Percentiles rank a stretch among this genome's conserved stretches.
phyloP scores from a whole-genome alignment of 2,797 vertebrate species.

The Tadarida brasiliensis region DNA sequence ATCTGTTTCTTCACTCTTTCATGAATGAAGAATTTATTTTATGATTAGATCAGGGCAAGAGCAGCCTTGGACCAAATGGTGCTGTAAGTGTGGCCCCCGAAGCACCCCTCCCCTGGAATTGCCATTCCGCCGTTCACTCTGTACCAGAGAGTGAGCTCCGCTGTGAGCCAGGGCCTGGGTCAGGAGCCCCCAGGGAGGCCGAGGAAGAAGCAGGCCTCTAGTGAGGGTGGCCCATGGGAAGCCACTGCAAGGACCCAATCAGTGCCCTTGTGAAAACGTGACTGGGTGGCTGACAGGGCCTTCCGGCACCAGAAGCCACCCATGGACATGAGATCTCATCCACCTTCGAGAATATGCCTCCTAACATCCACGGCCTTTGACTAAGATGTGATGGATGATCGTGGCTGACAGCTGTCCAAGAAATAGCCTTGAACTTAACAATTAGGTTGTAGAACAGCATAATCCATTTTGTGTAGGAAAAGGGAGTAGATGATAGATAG shows the following conservation, averaged over 20 bases:
- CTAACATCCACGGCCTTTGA: not conserved
- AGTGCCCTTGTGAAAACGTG: not conserved
- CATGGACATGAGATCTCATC: not conserved
- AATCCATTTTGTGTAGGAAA: not conserved
- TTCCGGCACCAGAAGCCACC: not conserved
- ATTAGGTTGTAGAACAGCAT: not conserved
- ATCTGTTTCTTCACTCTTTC: conserved; percentile 70
- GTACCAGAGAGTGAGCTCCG: not conserved
- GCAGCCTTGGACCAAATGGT: not conserved
- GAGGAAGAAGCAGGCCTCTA: not conserved
- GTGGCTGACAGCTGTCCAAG: not conserved
- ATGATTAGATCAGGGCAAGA: conserved; percentile 12
- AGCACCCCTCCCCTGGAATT: fast-evolving
- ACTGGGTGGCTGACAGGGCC: not conserved
- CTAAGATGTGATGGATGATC: not conserved
- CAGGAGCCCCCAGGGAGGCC: not conserved
- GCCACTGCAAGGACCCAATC: not conserved
- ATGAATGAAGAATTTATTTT: conserved; percentile 58
- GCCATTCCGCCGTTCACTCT: not conserved
- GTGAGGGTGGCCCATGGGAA: not conserved
- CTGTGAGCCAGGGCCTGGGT: not conserved
- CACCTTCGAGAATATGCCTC: not conserved
- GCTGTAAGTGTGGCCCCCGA: not conserved
- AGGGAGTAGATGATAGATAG: not conserved
- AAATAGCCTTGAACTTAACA: not conserved